These are phyloP conservation scores for Agonopterix subpropinquella DNA, from an alignment of 2,888 invertebrate species.

Conservation along the genomic window DNA sequence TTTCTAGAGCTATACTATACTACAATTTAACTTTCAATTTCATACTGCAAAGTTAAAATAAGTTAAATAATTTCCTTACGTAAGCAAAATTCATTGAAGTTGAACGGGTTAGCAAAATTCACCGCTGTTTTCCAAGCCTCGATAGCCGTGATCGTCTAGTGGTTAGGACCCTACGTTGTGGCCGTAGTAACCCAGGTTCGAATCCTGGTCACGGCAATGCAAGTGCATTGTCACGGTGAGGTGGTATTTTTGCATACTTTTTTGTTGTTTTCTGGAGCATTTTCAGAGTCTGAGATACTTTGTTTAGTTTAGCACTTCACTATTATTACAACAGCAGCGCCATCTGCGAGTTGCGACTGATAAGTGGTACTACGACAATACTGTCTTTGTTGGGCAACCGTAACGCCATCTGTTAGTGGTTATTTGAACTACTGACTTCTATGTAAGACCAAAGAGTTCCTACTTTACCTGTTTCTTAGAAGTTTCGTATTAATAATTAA, in stretches of 20 bases:
- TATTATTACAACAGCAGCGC: background rate
- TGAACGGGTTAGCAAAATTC: slow-evolving; percentile 24
- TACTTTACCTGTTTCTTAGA: background rate
- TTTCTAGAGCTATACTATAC: too few species aligned
- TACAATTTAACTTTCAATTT: too few species aligned
- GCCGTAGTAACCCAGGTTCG: slow-evolving; percentile 81
- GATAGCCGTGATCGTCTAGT: slow-evolving; percentile 79
- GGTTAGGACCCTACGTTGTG: slow-evolving; percentile 83
- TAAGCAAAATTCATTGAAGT: background rate
- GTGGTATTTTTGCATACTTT: slow-evolving; percentile 7
- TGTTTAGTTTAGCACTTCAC: background rate
- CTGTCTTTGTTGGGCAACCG: background rate
- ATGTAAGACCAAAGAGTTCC: background rate
- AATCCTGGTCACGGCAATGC: slow-evolving; percentile 72
- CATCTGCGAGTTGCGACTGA: too few species aligned
- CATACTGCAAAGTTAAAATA: background rate
- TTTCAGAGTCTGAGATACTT: background rate
- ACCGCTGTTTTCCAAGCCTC: slow-evolving; percentile 6
- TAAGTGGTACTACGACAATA: background rate
- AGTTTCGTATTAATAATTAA: too few species aligned
- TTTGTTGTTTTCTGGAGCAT: background rate
- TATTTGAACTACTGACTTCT: background rate
- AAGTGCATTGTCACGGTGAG: slow-evolving; percentile 66
- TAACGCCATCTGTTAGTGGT: background rate
- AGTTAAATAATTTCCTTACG: background rate